A percentile compares a stretch with the other conserved stretches of the same genome.
Evolutionary conservation across 2,113 vertebrate genomes (phyloP).

Genomic region (Stomatorhinus ivindoensis): DNA sequence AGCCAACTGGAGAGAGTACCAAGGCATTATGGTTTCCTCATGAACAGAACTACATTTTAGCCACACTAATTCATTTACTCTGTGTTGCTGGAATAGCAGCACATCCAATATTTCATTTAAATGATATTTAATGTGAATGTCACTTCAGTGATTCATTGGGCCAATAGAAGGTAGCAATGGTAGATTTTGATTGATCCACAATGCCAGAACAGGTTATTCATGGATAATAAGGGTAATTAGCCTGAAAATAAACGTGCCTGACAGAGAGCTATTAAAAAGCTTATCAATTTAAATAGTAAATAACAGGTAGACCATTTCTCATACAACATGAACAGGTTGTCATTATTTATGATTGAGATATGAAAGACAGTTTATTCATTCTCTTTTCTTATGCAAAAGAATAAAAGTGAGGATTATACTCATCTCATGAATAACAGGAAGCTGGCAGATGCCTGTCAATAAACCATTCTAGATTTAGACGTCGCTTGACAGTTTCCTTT

Average conservation of each 20-base stretch:
- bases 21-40: neutral
- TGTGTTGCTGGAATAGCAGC: constrained; percentile 8
- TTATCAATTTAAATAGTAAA: constrained; percentile 8
- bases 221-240: constrained; percentile 26
- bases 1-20: neutral
- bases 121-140: constrained; percentile 19
- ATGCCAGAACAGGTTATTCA: constrained; percentile 16
- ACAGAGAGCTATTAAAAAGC: constrained; percentile 17
- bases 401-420: neutral
- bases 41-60: constrained; percentile 11
- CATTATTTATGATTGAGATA: constrained; percentile 7
- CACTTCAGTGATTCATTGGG: constrained; percentile 12
- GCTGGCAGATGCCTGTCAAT: neutral
- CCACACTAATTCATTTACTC: constrained; percentile 23
- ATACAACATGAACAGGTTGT: neutral
- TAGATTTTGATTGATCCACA: constrained; percentile 23
- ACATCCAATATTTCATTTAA: constrained; percentile 18
- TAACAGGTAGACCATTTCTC: neutral
- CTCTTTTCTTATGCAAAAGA: neutral
- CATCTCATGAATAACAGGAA: neutral
- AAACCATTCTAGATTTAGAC: neutral
- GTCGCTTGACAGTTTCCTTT: neutral
- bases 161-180: neutral
- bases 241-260: constrained; percentile 18
- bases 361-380: neutral